Evolutionary conservation across 2,888 invertebrate species (phyloP).

Genomic region (Ceraclea dissimilis): DNA sequence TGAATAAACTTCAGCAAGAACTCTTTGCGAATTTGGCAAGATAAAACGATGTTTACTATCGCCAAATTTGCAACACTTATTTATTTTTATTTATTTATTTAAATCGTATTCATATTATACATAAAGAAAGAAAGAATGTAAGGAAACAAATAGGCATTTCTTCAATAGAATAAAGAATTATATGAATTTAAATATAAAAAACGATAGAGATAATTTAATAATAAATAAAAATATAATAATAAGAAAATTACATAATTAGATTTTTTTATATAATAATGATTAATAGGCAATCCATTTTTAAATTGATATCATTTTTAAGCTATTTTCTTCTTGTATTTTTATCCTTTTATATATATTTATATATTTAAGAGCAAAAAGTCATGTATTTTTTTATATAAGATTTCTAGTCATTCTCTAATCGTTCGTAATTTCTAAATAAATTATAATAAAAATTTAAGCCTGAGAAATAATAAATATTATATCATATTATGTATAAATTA

Average conservation of each 20-base stretch:
- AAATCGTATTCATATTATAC: neutral
- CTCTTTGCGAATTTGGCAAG: slow-evolving; percentile 1
- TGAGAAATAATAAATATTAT: neutral
- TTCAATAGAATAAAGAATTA: no score
- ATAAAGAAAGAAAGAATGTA: neutral
- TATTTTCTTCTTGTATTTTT: neutral
- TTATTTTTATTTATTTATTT: neutral
- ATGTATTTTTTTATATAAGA: neutral
- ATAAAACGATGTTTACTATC: neutral
- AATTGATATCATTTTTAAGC: neutral
- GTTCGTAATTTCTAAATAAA: neutral
- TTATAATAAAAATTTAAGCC: neutral
- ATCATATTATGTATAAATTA: neutral
- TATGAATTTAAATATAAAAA: neutral
- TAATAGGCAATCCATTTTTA: neutral
- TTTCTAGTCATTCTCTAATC: neutral
- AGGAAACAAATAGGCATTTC: no score
- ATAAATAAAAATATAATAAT: neutral
- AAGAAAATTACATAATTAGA: neutral
- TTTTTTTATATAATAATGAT: neutral
- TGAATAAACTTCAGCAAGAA: neutral
- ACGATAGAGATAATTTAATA: neutral
- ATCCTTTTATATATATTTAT: neutral
- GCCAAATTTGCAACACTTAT: neutral
- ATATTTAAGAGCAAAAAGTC: neutral